A percentile compares a stretch with the other conserved stretches of the same genome.
Evolutionary conservation across 2,113 vertebrate genomes (phyloP).

Genomic region (Engraulis encrasicolus): DNA sequence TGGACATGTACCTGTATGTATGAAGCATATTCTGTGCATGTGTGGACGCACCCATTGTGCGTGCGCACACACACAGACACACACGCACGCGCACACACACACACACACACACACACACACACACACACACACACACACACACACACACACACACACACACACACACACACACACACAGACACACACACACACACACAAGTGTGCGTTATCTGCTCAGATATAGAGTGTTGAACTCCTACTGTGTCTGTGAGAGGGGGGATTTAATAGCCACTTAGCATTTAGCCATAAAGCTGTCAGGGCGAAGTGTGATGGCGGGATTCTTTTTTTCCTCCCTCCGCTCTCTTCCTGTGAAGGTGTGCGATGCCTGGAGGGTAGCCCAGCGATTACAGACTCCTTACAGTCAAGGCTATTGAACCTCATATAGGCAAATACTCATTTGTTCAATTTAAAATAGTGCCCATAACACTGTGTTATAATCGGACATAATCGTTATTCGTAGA

Average conservation of each 20-base stretch:
- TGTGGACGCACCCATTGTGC: too few species aligned
- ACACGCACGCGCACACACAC: too few species aligned
- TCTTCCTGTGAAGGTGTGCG: conserved; percentile 39
- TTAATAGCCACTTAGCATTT: conserved; percentile 59
- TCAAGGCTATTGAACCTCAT: conserved; percentile 28
- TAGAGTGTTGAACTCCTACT: conserved; percentile 50
- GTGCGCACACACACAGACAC: too few species aligned
- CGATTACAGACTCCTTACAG: too few species aligned
- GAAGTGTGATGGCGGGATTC: conserved; percentile 48
- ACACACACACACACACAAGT: too few species aligned
- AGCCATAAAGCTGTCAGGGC: conserved; percentile 44
- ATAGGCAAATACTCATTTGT: background rate
- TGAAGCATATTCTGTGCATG: background rate
- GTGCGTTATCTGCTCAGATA: conserved; percentile 43
- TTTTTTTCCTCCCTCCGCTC: background rate
- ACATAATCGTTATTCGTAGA: too few species aligned
- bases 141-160: too few species aligned
- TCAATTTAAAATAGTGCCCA: background rate
- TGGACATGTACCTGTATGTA: background rate
- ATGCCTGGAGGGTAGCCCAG: background rate
- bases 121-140: too few species aligned
- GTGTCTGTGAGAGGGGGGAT: conserved; percentile 47
- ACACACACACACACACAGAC: too few species aligned
- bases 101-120: too few species aligned
- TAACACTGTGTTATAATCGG: too few species aligned